These are phyloP conservation scores for Propithecus perrieri DNA, from an alignment of 2,797 vertebrate genomes.

Conservation along the genomic window DNA sequence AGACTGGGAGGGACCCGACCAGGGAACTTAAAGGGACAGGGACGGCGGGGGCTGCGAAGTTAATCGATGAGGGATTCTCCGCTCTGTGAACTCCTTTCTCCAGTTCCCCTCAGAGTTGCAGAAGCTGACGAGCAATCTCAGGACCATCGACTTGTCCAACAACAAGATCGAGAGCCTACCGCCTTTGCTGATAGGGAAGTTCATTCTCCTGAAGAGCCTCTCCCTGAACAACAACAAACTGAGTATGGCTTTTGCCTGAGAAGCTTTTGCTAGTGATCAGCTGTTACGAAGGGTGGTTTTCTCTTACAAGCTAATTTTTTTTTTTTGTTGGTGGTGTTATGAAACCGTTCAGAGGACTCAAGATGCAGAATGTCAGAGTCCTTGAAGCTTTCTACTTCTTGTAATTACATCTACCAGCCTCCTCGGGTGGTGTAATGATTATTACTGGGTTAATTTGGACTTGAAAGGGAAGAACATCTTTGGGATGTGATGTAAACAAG, in stretches of 20 bases:
- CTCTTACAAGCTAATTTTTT: constrained; percentile 41
- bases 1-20: constrained; percentile 44
- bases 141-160: constrained; percentile 94
- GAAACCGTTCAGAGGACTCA: constrained; percentile 43
- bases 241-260: constrained; percentile 86
- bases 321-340: not conserved
- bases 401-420: constrained; percentile 14
- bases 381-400: constrained; percentile 30
- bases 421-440: constrained; percentile 17
- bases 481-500: constrained; percentile 34
- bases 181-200: constrained; percentile 90
- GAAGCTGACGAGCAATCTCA: constrained; percentile 91
- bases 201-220: constrained; percentile 93
- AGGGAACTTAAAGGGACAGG: constrained; percentile 15
- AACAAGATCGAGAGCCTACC: constrained; percentile 96
- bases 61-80: not conserved
- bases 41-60: not conserved
- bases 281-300: constrained; percentile 51
- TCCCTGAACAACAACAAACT: constrained; percentile 93
- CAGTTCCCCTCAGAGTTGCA: constrained; percentile 98
- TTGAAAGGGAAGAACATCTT: constrained; percentile 19
- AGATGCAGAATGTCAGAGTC: not conserved
- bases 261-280: constrained; percentile 39
- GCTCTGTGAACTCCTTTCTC: constrained; percentile 57
- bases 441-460: constrained; percentile 49